Conservation (phyloP, 2,113 vertebrate species). For the Myotis lucifugus region DNA sequence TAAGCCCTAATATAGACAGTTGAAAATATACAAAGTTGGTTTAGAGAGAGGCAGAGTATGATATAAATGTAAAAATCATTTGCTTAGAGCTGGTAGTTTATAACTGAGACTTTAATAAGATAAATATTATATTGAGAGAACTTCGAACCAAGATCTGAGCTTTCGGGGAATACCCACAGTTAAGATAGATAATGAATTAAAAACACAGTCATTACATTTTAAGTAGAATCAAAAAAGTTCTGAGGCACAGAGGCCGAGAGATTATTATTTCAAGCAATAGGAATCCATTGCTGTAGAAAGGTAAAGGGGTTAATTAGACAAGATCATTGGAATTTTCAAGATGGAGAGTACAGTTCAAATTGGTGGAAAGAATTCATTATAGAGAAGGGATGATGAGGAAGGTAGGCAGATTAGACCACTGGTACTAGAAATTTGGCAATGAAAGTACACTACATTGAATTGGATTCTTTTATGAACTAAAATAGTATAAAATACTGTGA, state of each 20-base stretch:
- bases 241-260: neutral
- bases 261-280: slow-evolving; percentile 8
- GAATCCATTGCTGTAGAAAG: neutral
- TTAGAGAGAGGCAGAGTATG: neutral
- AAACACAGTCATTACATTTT: neutral
- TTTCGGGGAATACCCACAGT: neutral
- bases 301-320: neutral
- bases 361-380: neutral
- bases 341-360: neutral
- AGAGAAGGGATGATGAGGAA: neutral
- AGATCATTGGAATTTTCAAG: neutral
- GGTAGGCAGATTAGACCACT: neutral
- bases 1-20: neutral
- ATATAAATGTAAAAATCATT: slow-evolving; percentile 18
- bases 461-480: slow-evolving; percentile 26
- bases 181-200: neutral
- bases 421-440: neutral
- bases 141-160: slow-evolving; percentile 1
- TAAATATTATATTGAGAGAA: slow-evolving; percentile 25
- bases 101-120: neutral
- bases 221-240: slow-evolving; percentile 26
- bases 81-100: neutral
- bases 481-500: neutral
- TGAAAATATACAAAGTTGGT: slow-evolving; percentile 1
- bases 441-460: neutral